A percentile compares a stretch with the other conserved stretches of the same genome.
Evolutionary conservation across 1,140 invertebrate species (phyloP).

Genomic region (Sarcophaga peregrina): DNA sequence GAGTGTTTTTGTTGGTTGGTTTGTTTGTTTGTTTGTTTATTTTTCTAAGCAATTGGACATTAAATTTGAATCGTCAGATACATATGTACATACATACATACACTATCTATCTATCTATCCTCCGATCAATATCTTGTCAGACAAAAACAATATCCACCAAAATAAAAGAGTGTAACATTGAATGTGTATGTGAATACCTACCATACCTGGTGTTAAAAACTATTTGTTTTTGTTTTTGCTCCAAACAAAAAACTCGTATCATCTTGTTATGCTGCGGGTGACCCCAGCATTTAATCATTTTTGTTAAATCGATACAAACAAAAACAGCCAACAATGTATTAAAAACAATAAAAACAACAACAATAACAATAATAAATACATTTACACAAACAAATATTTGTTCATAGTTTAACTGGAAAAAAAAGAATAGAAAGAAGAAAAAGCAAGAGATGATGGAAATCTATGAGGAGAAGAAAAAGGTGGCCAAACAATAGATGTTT

Average conservation of each 20-base stretch:
- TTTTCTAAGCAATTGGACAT: too few species aligned
- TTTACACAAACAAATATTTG: neutral
- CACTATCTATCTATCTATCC: too few species aligned
- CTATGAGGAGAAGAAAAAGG: too few species aligned
- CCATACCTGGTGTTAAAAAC: slow-evolving; percentile 26
- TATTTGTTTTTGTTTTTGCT: too few species aligned
- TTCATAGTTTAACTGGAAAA: neutral
- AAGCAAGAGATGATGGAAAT: neutral
- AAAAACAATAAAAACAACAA: neutral
- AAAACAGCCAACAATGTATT: neutral
- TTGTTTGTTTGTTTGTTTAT: too few species aligned
- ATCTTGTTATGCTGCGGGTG: neutral
- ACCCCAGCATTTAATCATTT: slow-evolving; percentile 18
- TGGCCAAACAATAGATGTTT: neutral
- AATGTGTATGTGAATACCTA: too few species aligned
- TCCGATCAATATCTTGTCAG: too few species aligned
- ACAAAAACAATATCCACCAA: too few species aligned
- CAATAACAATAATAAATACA: neutral
- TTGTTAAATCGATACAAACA: neutral
- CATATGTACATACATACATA: too few species aligned
- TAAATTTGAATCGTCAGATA: too few species aligned
- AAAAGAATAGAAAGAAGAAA: neutral
- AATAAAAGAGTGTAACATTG: too few species aligned
- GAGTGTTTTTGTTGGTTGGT: too few species aligned
- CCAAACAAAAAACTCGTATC: slow-evolving; percentile 16